Percentiles rank a stretch among this genome's conserved stretches.
Evolutionary conservation across 2,888 invertebrate genomes (phyloP).

Genomic region (Drosophila borealis): DNA sequence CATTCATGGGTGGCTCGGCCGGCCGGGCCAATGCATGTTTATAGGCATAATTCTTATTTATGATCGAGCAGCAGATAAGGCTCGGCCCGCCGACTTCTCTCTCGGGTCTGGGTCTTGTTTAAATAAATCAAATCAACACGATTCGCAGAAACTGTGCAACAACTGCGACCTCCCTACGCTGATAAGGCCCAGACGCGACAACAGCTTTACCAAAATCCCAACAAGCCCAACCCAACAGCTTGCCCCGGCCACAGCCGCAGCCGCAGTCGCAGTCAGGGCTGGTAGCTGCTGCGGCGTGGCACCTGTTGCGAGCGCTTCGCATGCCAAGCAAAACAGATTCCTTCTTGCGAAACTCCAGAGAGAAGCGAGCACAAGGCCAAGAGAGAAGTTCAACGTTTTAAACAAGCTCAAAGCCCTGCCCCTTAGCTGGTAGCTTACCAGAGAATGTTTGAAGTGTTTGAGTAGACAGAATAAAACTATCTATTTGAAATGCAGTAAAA

Average conservation of each 20-base stretch:
- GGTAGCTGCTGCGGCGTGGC: background rate
- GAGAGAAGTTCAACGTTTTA: no score
- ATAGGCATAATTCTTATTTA: slow-evolving; percentile 79
- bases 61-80: slow-evolving; percentile 76
- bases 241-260: background rate
- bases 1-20: slow-evolving; percentile 53
- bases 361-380: no score
- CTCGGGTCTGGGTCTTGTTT: slow-evolving; percentile 43
- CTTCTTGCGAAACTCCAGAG: no score
- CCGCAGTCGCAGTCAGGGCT: background rate
- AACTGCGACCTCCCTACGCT: slow-evolving; percentile 33
- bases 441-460: no score
- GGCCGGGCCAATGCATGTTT: slow-evolving; percentile 63
- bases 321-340: no score
- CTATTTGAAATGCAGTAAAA: no score
- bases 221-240: background rate
- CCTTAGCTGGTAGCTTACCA: no score
- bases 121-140: slow-evolving; percentile 82
- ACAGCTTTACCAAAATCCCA: slow-evolving; percentile 32
- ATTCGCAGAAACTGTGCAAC: slow-evolving; percentile 73
- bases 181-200: slow-evolving; percentile 53
- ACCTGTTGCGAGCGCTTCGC: slow-evolving; percentile 5
- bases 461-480: no score
- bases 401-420: no score
- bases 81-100: slow-evolving; percentile 3